Percentiles rank a stretch among this genome's conserved stretches.
Evolutionary conservation across 30 jellyfish, hydroid and myxozoan genomes (phyloP).

Genomic region (Pseudorhiza aurosa): DNA sequence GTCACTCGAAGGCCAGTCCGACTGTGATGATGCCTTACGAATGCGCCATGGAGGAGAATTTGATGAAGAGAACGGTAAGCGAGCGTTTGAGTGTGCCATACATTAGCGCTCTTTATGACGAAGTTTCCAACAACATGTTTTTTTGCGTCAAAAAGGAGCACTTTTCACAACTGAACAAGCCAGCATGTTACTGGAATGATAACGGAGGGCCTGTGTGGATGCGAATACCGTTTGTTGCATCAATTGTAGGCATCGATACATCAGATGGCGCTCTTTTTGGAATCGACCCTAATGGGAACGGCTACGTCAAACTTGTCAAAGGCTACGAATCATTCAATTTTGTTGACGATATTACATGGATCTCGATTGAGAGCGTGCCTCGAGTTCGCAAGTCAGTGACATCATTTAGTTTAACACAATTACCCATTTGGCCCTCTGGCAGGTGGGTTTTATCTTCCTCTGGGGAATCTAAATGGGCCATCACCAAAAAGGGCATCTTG

Average conservation of each 20-base stretch:
- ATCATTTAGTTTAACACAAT: not conserved
- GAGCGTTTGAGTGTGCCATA: not conserved
- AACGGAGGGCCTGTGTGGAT: not conserved
- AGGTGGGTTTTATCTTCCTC: conserved; percentile 26
- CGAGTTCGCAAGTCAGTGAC: conserved; percentile 17
- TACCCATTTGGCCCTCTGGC: conserved; percentile 1
- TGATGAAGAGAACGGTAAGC: not conserved
- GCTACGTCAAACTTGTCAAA: not conserved
- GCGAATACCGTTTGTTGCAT: not conserved
- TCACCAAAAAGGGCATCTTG: conserved; percentile 16
- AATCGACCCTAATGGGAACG: conserved; percentile 1
- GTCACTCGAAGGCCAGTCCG: not conserved
- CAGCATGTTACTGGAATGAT: not conserved
- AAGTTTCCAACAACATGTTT: not conserved
- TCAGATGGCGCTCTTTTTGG: not conserved
- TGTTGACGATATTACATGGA: conserved; percentile 39
- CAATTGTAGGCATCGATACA: conserved; percentile 3
- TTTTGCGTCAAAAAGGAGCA: conserved; percentile 1
- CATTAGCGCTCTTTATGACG: not conserved
- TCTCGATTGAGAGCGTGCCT: conserved; percentile 43
- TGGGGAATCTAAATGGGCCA: conserved; percentile 12
- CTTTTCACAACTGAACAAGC: not conserved
- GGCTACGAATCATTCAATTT: not conserved
- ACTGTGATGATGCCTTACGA: not conserved
- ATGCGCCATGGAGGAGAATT: not conserved